phyloP scores from a whole-genome alignment of 2,113 vertebrate species.

The Pseudopodoces humilis region DNA sequence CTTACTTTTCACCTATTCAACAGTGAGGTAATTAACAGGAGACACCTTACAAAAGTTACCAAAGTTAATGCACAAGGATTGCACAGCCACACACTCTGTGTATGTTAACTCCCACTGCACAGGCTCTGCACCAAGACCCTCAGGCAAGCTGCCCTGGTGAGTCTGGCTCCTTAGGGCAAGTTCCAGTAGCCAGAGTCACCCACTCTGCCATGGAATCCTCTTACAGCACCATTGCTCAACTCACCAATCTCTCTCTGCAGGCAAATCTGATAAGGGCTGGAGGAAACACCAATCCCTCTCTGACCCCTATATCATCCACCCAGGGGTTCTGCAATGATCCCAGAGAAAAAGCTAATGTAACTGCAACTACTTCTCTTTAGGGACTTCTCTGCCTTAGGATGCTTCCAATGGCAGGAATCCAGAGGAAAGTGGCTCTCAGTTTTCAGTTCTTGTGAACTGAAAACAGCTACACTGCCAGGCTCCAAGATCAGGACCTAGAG shows the following conservation, averaged over 20 bases:
- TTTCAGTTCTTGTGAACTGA: neutral
- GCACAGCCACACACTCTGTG: neutral
- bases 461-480: neutral
- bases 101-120: neutral
- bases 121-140: neutral
- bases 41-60: neutral
- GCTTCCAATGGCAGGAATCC: neutral
- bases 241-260: neutral
- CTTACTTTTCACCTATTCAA: neutral
- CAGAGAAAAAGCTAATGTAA: neutral
- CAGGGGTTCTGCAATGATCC: neutral
- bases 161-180: neutral
- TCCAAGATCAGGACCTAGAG: neutral
- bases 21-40: neutral
- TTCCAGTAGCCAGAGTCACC: neutral
- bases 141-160: neutral
- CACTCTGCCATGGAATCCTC: neutral
- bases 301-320: neutral
- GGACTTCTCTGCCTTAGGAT: neutral
- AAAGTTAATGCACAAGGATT: neutral
- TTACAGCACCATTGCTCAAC: neutral
- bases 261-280: neutral
- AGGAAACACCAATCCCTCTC: neutral
- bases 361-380: neutral
- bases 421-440: neutral